A percentile compares a stretch with the other conserved stretches of the same genome.
Evolutionary conservation across 2,113 vertebrate genomes (phyloP).

Genomic region (Phylloscopus trochiloides): DNA sequence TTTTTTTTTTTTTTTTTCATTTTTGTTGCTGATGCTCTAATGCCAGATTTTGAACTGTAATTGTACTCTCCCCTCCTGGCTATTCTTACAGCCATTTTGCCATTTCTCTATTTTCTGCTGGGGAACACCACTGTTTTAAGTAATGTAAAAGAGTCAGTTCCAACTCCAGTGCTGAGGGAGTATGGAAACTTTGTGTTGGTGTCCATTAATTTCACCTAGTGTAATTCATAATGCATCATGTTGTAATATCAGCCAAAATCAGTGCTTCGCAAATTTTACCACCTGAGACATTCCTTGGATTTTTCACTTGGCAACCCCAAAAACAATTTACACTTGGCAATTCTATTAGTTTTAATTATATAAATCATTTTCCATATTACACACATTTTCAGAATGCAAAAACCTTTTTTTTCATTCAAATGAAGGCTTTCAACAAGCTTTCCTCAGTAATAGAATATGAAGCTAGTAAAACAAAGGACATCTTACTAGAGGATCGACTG

Average conservation of each 20-base stretch:
- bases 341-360: not conserved
- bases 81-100: not conserved
- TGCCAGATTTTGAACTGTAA: not conserved
- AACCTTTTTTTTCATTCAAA: not conserved
- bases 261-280: not conserved
- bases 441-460: not conserved
- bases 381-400: not conserved
- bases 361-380: not conserved
- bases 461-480: not conserved
- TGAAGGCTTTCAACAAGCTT: not conserved
- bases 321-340: not conserved
- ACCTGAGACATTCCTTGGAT: not conserved
- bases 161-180: not conserved
- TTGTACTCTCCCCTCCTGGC: not conserved
- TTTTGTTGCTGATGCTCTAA: not conserved
- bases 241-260: not conserved
- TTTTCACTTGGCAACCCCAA: not conserved
- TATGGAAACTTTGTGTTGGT: not conserved
- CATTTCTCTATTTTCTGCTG: not conserved
- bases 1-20: not conserved
- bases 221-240: not conserved
- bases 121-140: not conserved
- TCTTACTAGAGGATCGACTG: not conserved
- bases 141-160: not conserved
- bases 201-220: not conserved